phyloP scores from a whole-genome alignment of 2,888 invertebrate species.

The Drosophila lacicola region DNA sequence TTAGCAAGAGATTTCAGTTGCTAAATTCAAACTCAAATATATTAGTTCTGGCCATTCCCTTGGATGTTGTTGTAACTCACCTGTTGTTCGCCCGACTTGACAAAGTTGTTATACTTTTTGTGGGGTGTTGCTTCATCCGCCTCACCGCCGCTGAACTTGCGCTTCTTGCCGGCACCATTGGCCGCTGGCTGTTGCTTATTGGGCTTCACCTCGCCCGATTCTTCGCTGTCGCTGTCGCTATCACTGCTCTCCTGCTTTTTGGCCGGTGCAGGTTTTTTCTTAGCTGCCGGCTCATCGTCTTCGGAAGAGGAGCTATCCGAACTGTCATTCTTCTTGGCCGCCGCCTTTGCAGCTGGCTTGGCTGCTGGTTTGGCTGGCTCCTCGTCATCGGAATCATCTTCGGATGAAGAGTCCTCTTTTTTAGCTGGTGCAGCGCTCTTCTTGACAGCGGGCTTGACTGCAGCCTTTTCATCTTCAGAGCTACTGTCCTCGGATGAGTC shows the following conservation, averaged over 20 bases:
- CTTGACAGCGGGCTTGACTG: conserved; percentile 74
- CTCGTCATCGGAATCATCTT: conserved; percentile 58
- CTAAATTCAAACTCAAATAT: background rate
- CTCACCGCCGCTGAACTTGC: conserved; percentile 83
- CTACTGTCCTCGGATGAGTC: conserved; percentile 80
- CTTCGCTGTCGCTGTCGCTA: conserved; percentile 56
- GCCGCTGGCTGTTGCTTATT: conserved; percentile 20
- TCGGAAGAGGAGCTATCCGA: conserved; percentile 52
- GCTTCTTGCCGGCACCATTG: conserved; percentile 80
- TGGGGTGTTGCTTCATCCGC: conserved; percentile 73
- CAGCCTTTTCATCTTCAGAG: conserved; percentile 64
- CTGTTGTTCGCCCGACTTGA: conserved; percentile 87
- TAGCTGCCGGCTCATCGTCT: conserved; percentile 62
- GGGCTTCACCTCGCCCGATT: conserved; percentile 54
- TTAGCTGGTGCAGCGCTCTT: conserved; percentile 65
- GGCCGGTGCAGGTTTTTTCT: conserved; percentile 66
- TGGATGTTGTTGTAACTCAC: conserved; percentile 49
- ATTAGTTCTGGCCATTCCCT: background rate
- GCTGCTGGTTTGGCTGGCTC: conserved; percentile 31
- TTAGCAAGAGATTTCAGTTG: too few relatives aligned
- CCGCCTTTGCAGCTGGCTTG: conserved; percentile 57
- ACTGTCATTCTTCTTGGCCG: conserved; percentile 73
- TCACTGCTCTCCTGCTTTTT: conserved; percentile 58
- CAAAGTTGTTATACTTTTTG: conserved; percentile 90
- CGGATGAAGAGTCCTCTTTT: conserved; percentile 80